Evolutionary conservation across 2,113 vertebrate species (phyloP), one percentile per base, ranked within the genome.

Genomic region (Panurus biarmicus): DNA sequence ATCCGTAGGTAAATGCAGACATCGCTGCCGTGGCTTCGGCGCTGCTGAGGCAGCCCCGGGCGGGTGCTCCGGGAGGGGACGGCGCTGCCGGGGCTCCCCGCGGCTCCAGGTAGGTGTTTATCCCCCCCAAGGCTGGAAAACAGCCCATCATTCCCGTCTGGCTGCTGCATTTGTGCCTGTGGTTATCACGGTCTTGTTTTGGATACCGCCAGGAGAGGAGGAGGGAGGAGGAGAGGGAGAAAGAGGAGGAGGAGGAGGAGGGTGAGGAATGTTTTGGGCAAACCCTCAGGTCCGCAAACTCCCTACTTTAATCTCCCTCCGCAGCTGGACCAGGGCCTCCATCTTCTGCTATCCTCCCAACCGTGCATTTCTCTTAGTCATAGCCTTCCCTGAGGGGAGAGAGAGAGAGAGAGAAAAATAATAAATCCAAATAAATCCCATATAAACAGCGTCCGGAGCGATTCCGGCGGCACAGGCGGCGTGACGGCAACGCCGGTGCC

Each of bases 301-400:
- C 23, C 10, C 22, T 40, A 70, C 64, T 79, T 61, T 5, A 78
- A 54, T 24, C 76, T 45, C 72, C 76, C 64, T 11, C 47, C 10
- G 77, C 57, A 6, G 86, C 58, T 40, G 60, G 66, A 40, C 21
- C 19, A 28, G 76, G 71, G 89, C 95, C 91, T 96, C 95, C 93
- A 96, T 96, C 92, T 96, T 95, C 91, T n/a, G 44, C 9, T 17
- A 4, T 3, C 73, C 47, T 53, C 84, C 66, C 40, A 15, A 1
- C 22, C 1, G 12, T 28, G 57, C 12, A 75, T 95, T 95, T 83
- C 84, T 96, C 88, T 94, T 89, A 92, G 92, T 91, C 83, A 93
- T 18, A 89, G 87, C 87, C 73, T 85, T 47, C 60, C 82, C 93
- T 0, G 31, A 29, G 44, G 40, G 40, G 40, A 12, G 40, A 42